phyloP scores from a whole-genome alignment of 2,888 invertebrate species.

The Mimumesa dahlbomi region DNA sequence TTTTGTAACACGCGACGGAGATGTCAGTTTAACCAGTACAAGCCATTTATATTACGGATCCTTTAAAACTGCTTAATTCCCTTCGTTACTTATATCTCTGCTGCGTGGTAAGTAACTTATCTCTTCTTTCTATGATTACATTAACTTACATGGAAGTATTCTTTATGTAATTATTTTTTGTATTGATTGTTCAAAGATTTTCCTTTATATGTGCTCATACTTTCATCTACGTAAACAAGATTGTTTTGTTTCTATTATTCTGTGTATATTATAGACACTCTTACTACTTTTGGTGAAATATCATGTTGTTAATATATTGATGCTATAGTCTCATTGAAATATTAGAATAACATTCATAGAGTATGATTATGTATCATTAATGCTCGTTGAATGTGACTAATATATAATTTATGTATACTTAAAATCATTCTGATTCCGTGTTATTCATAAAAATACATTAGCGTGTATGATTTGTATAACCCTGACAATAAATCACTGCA shows the following conservation, averaged over 20 bases:
- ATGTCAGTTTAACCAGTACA: slow-evolving; percentile 71
- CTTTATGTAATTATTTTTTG: not conserved
- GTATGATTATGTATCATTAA: slow-evolving; percentile 3
- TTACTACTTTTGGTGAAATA: no score
- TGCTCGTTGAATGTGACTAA: no score
- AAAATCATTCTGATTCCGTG: no score
- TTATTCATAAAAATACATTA: no score
- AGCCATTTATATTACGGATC: slow-evolving; percentile 69
- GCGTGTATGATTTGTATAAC: no score
- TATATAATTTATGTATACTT: no score
- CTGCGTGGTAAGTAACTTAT: slow-evolving; percentile 63
- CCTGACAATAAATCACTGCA: no score
- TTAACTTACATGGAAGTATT: not conserved
- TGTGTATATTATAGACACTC: no score
- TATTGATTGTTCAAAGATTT: not conserved
- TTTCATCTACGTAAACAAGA: no score
- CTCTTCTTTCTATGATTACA: not conserved
- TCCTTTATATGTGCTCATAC: no score
- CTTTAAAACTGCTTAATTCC: slow-evolving; percentile 70
- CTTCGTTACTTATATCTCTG: slow-evolving; percentile 47
- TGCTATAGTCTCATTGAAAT: not conserved
- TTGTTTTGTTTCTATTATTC: no score
- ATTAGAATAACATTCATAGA: not conserved
- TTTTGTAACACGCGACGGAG: slow-evolving; percentile 64
- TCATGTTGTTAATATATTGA: not conserved